A percentile compares a stretch with the other conserved stretches of the same genome.
Evolutionary conservation across 2,113 vertebrate species (phyloP).

Genomic region (Dipodomys spectabilis): DNA sequence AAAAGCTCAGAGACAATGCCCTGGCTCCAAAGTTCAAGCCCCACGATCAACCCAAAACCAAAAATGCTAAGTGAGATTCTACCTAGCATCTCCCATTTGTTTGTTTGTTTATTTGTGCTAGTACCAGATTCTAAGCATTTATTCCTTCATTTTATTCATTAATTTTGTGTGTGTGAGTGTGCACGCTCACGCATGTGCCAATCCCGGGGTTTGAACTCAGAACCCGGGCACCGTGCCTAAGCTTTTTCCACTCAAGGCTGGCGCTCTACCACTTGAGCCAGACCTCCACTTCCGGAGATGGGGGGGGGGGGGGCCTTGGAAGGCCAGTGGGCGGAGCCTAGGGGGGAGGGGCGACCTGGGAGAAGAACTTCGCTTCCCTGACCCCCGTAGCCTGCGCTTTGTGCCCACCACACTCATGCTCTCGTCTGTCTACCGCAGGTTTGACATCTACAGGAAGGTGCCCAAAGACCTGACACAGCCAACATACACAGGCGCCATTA

Average conservation of each 20-base stretch:
- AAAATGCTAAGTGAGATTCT: too few species aligned
- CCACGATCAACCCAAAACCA: too few species aligned
- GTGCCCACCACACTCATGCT: slow-evolving; percentile 77
- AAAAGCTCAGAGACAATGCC: too few species aligned
- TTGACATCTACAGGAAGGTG: slow-evolving; percentile 99
- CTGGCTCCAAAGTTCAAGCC: too few species aligned
- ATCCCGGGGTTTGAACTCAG: too few species aligned
- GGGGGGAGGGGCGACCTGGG: neutral
- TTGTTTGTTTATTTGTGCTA: too few species aligned
- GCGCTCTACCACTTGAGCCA: too few species aligned
- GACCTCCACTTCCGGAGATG: too few species aligned
- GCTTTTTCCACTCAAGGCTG: too few species aligned
- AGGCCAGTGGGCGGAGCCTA: neutral
- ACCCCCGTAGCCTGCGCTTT: neutral
- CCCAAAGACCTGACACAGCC: slow-evolving; percentile 99
- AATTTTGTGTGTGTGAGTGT: neutral
- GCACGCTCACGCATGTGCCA: too few species aligned
- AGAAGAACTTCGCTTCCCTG: neutral
- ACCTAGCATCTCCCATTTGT: too few species aligned
- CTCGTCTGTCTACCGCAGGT: slow-evolving; percentile 88
- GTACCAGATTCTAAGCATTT: neutral
- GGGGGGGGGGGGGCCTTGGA: fast-evolving
- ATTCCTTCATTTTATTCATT: neutral
- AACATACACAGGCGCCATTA: slow-evolving; percentile 98
- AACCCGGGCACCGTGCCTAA: too few species aligned